These are phyloP conservation scores for Geococcyx californianus DNA, from an alignment of 2,113 vertebrate species.

Conservation along the genomic window DNA sequence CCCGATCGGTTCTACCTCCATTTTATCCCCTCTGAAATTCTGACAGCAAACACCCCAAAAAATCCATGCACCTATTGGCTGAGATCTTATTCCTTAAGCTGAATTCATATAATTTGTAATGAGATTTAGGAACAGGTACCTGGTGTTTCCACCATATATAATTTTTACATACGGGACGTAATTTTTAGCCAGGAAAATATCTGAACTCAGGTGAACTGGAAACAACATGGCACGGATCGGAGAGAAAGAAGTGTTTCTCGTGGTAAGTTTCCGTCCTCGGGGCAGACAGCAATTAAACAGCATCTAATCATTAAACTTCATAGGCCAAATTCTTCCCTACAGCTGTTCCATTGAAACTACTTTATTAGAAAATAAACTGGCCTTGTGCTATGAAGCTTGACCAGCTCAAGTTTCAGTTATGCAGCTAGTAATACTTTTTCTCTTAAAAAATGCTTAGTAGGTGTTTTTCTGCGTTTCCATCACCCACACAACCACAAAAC, in stretches of 20 bases:
- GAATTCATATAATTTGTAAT: background rate
- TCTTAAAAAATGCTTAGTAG: slow-evolving; percentile 9
- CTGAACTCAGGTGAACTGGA: background rate
- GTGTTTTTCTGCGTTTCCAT: background rate
- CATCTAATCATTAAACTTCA: slow-evolving; percentile 40
- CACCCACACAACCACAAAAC: slow-evolving; percentile 39
- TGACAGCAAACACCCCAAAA: background rate
- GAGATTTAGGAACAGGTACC: background rate
- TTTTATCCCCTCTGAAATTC: background rate
- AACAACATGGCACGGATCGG: background rate
- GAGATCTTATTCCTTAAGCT: background rate
- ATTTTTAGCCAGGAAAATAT: background rate
- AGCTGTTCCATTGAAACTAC: background rate
- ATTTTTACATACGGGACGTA: background rate
- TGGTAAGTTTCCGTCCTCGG: background rate
- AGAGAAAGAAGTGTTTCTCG: background rate
- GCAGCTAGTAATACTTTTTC: background rate
- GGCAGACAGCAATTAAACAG: slow-evolving; percentile 1
- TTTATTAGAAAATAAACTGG: slow-evolving; percentile 11
- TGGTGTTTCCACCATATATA: background rate
- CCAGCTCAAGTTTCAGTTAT: background rate
- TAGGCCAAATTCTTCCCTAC: slow-evolving; percentile 6
- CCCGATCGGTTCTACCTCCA: background rate
- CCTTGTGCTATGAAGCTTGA: slow-evolving; percentile 19
- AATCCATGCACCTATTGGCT: background rate